Base-by-base conservation (phyloP, 2,888 invertebrate genomes). In the Chymomyza caudatula region DNA sequence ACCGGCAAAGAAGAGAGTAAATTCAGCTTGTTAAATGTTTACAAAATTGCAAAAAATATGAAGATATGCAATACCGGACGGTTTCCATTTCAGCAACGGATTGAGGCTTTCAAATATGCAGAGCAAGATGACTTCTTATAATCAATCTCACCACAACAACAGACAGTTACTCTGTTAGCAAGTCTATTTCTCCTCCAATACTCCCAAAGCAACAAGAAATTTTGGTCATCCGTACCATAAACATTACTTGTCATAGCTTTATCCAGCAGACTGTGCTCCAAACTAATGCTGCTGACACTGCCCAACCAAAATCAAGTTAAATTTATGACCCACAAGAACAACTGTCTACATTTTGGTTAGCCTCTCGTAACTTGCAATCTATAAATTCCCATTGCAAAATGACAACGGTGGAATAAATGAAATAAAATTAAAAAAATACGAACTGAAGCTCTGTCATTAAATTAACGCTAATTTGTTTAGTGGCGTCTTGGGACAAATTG, bases 391-490 rank as follows among this genome's bases (percentile, higher is more conserved):
- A 61, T 47, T 25, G 29, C 51, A 20, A 13, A 20, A 59, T 44
- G 61, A 19, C 47, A 47, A 51, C 29, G 20, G 8, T n/a, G n/a
- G 20, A 51, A 22, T 17, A 37, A 15, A 20, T 17, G 20, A 20
- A 20, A 17, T 11, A 20, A 37, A 37, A 37, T 37, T 51, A 17
- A 20, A 51, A 51, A 20, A 20, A 17, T 19, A 13, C 51, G 44
- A 47, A 5, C 44, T 17, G 2, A 65, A 71, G 64, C 20, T 61
- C 58, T 70, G 82, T 84, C 82, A 82, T 82, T 82, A 82, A 82
- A 82, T 82, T 84, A 84, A 77, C 82, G 84, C 82, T 82, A 82
- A 82, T 82, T 82, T 82, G 84, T 82, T 84, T 82, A 82, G 82
- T 82, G 78, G 79, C 67, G 74, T 76, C 82, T 81, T 71, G 82